Evolutionary conservation across 2,888 invertebrate genomes (phyloP), one percentile per base, ranked within the genome.

Genomic region (Lithophane semibrunnea): DNA sequence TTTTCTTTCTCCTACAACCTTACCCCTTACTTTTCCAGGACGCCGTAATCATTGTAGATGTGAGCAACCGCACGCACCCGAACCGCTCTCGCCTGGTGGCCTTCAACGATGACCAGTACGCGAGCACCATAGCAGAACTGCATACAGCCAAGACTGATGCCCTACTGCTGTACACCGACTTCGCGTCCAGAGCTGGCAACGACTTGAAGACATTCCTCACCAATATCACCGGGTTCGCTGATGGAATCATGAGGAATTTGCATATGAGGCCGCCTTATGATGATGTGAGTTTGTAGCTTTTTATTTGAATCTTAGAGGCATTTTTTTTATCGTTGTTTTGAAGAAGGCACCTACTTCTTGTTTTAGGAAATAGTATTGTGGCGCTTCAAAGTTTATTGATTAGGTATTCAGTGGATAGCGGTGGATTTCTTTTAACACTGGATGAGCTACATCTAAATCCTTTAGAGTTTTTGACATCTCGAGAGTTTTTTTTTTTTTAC

Each of bases 121-220:
- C 81, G 2, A 60, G 49, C 29, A 60, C 77, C 12, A 47, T 63
- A 18, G 24, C 60, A 2, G 92, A 95, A 47, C 88, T 95, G 52
- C 86, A 91, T n/a, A 72, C 85, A 0, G 90, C 92, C 3, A 93
- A 92, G 83, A 87, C 84, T 0, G 95, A 95, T 2, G 94, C 94
- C 0, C 80, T 95, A 5, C 90, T 94, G 0, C 92, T 96, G 0
- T 96, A 95, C 88, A 96, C 94, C 0, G 95, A 96, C 89, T 95
- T 91, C 87, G 90, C 94, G 0, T 91, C 92, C 0, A 87, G 91
- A 54, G 91, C 94, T 8, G 93, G 94, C 0, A 84, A 83, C 0
- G 94, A 95, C 21, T 86, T 95, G 81, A 93, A 92, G 79, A 83
- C 60, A 7, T 96, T 96, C 87, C 77, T 95, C 10, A 87, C 78